Base-by-base conservation (phyloP, 2,888 invertebrate species). In the Synanthedon tipuliformis region DNA sequence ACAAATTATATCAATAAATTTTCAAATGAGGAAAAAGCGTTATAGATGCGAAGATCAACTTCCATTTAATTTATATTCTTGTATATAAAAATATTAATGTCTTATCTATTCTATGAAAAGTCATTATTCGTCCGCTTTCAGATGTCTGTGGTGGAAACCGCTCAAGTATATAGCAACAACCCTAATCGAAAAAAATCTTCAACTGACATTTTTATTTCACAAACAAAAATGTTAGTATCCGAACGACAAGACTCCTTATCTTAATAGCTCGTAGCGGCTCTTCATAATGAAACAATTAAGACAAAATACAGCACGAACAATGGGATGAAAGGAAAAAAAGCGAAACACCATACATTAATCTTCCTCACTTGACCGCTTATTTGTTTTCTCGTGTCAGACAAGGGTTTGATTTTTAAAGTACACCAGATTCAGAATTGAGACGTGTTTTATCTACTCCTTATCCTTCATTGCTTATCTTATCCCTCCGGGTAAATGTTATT, bases 201-300 rank as follows among this genome's bases (percentile, higher is more conserved):
- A 49, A 16, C 62, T 57, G 61, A 61, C 60, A 61, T 57, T 60
- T 61, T 61, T 61, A 62, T 62, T 59, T 55, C 60, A 41, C 40
- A 55, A 56, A 60, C 57, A 54, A 40, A 68, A 64, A 57, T 59
- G 61, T 56, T 57, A 57, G 57, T 59, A 57, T 12, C 57, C 48
- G 50, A 56, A 62, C 61, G 65, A 69, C 71, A 68, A 64, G 64
- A 56, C 59, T 57, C 61, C 62, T 69, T 76, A 81, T 77, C 78
- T 72, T 69, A 73, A 74, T 70, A 70, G 69, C 68, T 64, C 59
- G 66, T 69, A 65, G 58, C 62, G 63, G 55, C 60, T 59, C 65
- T 64, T 62, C 34, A 69, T 78, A 81, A 78, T 73, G 78, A 79
- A 79, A 80, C 73, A 79, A 83, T 83, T 81, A 83, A 76, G 73